phyloP scores from a whole-genome alignment of 2,888 invertebrate species.

The Endotricha flammealis region DNA sequence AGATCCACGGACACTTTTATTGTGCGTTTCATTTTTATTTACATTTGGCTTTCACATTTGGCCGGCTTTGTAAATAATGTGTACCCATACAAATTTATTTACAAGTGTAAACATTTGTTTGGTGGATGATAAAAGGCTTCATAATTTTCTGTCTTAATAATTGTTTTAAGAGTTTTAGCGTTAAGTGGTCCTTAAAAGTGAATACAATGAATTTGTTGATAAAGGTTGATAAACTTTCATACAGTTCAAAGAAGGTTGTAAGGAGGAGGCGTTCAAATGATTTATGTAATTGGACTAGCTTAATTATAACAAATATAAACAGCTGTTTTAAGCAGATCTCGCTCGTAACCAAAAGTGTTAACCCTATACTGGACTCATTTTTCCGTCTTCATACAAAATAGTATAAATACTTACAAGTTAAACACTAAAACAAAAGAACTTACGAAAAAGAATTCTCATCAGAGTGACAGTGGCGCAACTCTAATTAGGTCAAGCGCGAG shows the following conservation, averaged over 20 bases:
- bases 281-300: too few relatives aligned
- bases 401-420: constrained; percentile 17
- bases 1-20: constrained; percentile 14
- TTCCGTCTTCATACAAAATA: constrained; percentile 13
- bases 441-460: constrained; percentile 50
- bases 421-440: constrained; percentile 41
- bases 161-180: neutral
- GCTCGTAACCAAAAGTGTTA: constrained; percentile 6
- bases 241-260: too few relatives aligned
- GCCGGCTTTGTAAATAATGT: constrained; percentile 1
- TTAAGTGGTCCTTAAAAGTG: neutral
- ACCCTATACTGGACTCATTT: too few relatives aligned
- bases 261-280: too few relatives aligned
- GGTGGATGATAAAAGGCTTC: neutral
- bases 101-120: neutral
- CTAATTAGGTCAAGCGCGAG: constrained; percentile 65
- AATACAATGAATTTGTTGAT: too few relatives aligned
- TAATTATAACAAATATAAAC: too few relatives aligned
- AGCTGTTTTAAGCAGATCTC: too few relatives aligned
- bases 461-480: constrained; percentile 48
- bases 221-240: too few relatives aligned
- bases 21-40: constrained; percentile 23
- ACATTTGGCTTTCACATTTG: constrained; percentile 12
- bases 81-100: neutral
- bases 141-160: neutral